A percentile compares a stretch with the other conserved stretches of the same genome.
Conservation (phyloP, 2,888 invertebrate species). For the Epinotia brunnichana region DNA sequence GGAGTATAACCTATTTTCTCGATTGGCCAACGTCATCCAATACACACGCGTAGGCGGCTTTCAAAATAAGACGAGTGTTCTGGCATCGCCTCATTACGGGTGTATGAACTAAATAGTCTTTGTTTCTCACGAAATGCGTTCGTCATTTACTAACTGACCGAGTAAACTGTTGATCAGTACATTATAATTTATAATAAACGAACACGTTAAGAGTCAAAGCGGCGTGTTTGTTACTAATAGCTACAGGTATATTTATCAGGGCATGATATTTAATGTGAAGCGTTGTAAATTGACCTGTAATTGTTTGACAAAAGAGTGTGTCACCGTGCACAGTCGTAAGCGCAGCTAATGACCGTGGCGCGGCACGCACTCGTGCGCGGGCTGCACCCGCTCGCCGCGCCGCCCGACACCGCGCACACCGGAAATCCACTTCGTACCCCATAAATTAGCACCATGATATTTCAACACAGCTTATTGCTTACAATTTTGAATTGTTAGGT, state of each 20-base stretch:
- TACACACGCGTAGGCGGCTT: conserved; percentile 52
- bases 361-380: conserved; percentile 42
- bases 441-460: conserved; percentile 53
- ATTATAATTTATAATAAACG: conserved; percentile 18
- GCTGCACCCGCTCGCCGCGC: background rate
- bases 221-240: conserved; percentile 17
- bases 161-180: no score
- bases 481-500: background rate
- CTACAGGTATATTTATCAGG: conserved; percentile 52
- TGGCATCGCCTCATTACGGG: background rate
- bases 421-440: conserved; percentile 51
- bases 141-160: no score
- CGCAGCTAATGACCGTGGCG: conserved; percentile 46
- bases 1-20: conserved; percentile 70
- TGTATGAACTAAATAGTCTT: background rate
- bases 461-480: conserved; percentile 44
- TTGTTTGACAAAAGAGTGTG: conserved; percentile 62
- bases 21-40: conserved; percentile 67
- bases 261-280: conserved; percentile 62
- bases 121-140: background rate
- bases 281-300: conserved; percentile 65
- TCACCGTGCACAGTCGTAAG: conserved; percentile 1
- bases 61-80: conserved; percentile 3
- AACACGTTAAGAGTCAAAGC: conserved; percentile 24
- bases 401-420: conserved; percentile 44